These are phyloP conservation scores for Campylomormyrus numenius DNA, from an alignment of 2,113 vertebrate genomes.

Conservation along the genomic window DNA sequence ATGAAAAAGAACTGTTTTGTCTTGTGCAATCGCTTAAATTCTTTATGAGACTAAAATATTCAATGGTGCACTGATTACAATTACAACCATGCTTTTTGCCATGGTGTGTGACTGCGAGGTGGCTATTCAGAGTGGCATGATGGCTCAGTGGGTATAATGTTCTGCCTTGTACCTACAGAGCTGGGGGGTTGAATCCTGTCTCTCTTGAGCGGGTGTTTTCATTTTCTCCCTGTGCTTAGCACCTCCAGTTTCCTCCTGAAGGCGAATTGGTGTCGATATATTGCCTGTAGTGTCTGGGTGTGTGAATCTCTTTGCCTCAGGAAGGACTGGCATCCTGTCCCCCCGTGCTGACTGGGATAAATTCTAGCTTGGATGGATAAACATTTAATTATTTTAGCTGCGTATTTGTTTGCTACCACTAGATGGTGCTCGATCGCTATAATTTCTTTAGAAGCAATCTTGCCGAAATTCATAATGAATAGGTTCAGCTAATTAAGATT, in stretches of 20 bases:
- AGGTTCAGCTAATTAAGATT: not conserved
- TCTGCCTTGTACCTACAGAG: not conserved
- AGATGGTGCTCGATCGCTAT: constrained; percentile 49
- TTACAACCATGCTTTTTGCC: not conserved
- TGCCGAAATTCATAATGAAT: not conserved
- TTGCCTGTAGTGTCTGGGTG: not conserved
- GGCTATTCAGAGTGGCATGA: not conserved
- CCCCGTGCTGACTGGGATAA: not conserved
- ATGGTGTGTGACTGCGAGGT: not conserved
- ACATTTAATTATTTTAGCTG: not conserved
- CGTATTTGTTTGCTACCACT: constrained; percentile 43
- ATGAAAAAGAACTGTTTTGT: not conserved
- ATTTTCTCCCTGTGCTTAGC: not conserved
- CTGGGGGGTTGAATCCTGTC: not conserved
- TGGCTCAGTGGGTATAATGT: not conserved
- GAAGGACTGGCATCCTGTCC: not conserved
- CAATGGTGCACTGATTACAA: not conserved
- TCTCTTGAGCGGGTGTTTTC: not conserved
- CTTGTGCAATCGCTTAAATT: not conserved
- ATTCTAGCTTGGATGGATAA: not conserved
- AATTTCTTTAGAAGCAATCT: constrained; percentile 18
- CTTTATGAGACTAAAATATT: not conserved
- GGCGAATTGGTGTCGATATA: not conserved
- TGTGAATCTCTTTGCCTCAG: not conserved
- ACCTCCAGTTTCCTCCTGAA: not conserved